Conservation (phyloP, 2,113 vertebrate genomes). For the Mormyrus iriodes region DNA sequence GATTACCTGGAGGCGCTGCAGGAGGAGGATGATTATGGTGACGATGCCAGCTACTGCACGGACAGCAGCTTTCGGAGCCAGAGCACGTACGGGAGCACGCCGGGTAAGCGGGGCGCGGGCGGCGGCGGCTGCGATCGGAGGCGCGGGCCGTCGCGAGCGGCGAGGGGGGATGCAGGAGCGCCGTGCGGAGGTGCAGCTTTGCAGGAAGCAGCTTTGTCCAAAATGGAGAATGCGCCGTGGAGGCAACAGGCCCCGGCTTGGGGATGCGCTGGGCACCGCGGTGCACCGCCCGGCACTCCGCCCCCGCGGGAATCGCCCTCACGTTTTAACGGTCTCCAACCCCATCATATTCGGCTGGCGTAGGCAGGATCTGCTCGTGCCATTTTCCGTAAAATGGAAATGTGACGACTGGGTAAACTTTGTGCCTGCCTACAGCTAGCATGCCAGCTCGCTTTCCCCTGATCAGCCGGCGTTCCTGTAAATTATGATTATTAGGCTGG, state of each 20-base stretch:
- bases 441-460: neutral
- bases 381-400: neutral
- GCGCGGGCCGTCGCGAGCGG: neutral
- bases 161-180: neutral
- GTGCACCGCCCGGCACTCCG: neutral
- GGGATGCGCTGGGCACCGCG: conserved; percentile 43
- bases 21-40: conserved; percentile 55
- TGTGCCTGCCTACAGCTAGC: neutral
- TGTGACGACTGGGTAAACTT: neutral
- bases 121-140: conserved; percentile 19
- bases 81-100: conserved; percentile 87
- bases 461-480: neutral
- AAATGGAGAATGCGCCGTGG: conserved; percentile 81
- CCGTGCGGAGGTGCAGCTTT: neutral
- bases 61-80: conserved; percentile 91
- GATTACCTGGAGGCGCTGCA: conserved; percentile 40
- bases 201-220: conserved; percentile 78
- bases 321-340: neutral
- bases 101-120: conserved; percentile 62
- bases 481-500: neutral
- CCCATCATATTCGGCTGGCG: neutral
- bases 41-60: conserved; percentile 87
- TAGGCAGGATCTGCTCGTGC: neutral
- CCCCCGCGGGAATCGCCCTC: neutral
- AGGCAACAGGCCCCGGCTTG: neutral